Evolutionary conservation across 2,888 invertebrate genomes (phyloP), one percentile per base, ranked within the genome.

Genomic region (Rhaphigaster nebulosa): DNA sequence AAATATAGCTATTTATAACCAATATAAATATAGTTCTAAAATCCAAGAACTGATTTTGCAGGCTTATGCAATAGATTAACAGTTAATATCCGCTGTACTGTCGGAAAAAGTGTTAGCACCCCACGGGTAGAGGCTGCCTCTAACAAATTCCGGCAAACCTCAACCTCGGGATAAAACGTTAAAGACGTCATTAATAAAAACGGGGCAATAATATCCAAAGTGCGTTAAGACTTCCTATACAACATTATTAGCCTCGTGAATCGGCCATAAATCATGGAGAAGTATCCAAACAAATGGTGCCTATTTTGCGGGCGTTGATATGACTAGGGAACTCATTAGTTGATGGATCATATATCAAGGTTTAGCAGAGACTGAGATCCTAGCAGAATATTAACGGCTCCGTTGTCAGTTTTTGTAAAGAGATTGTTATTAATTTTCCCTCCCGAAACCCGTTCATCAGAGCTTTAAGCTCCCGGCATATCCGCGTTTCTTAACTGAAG

Each of bases 371-470:
- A 84, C 84, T 45, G 84, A 84, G 84, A 84, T 45, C 41, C 45
- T 45, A 26, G 84, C 84, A n/a, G 84, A 84, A 84, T 84, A 84
- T 84, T 84, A 84, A 84, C 84, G 84, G 84, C 84, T 50, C 41
- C n/a, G 45, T 45, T 84, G 84, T 84, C 84, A 84, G 84, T 84
- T 84, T 84, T 84, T 84, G 84, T 84, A 84, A 84, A 84, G 84
- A 50, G 84, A 84, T 84, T 84, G 45, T 84, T 84, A 84, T 84
- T 84, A 84, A 84, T 84, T 84, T 84, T 45, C 84, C 84, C 41
- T 45, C 12, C 45, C n/a, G 84, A n/a, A 65, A 34, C 70, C 70
- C 84, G 45, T 84, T 84, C 84, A 50, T 84, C 84, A 50, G 80
- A 41, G 84, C 45, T 41, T 34, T 80, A 80, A 80, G 80, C 80